Percentiles rank a stretch among this genome's conserved stretches.
Conservation (phyloP, 2,113 vertebrate species). For the Porphyrio hochstetteri region DNA sequence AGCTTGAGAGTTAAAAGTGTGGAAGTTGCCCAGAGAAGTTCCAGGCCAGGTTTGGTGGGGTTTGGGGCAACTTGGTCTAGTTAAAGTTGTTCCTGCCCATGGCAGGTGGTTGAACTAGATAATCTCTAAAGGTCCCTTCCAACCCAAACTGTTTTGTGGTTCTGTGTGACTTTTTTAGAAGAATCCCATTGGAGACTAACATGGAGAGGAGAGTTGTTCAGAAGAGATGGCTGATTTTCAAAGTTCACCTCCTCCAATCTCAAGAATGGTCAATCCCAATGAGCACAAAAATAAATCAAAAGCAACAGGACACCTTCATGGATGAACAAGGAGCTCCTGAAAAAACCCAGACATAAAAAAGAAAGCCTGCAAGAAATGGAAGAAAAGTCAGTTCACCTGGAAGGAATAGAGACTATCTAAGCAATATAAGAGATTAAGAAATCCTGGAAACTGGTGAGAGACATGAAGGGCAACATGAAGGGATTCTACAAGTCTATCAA, state of each 20-base stretch:
- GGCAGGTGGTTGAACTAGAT: no score
- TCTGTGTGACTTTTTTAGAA: neutral
- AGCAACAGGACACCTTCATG: neutral
- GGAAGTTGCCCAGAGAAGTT: no score
- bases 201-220: neutral
- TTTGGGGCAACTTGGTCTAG: no score
- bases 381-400: neutral
- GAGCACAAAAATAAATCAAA: neutral
- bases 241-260: neutral
- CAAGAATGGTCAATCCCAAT: neutral
- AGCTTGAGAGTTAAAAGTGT: no score
- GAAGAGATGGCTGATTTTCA: neutral
- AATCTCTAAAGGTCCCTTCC: no score
- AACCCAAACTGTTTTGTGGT: no score
- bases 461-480: neutral
- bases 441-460: neutral
- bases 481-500: neutral
- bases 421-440: neutral
- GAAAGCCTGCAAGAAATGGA: neutral
- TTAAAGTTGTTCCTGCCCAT: no score
- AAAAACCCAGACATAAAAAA: neutral
- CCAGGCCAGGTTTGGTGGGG: no score
- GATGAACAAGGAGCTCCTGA: neutral
- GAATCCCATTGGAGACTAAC: neutral
- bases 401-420: neutral